Evolutionary conservation across 2,888 invertebrate species (phyloP).

Genomic region (Archips crataeganus): DNA sequence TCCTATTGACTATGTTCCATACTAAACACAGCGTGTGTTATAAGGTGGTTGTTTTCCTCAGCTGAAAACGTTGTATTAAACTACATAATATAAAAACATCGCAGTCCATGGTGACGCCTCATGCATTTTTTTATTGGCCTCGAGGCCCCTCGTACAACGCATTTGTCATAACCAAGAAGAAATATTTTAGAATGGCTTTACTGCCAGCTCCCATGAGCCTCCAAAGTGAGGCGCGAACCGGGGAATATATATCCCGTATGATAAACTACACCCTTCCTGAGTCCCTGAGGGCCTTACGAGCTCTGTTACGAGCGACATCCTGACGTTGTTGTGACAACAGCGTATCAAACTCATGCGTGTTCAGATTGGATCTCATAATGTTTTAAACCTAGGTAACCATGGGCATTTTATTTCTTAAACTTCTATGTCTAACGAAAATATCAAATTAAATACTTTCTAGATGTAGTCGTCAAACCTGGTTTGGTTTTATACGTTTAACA

Average conservation of each 20-base stretch:
- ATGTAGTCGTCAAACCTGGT: too few relatives aligned
- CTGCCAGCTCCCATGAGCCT: not conserved
- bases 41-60: too few relatives aligned
- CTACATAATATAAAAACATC: not conserved
- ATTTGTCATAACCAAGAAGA: slow-evolving; percentile 2
- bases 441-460: too few relatives aligned
- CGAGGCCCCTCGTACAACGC: not conserved
- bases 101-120: not conserved
- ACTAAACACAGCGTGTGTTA: too few relatives aligned
- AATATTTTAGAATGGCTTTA: slow-evolving; percentile 2
- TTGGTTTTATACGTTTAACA: too few relatives aligned
- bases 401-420: not conserved
- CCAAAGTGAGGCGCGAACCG: not conserved
- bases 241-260: not conserved
- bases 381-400: not conserved
- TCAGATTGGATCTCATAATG: not conserved
- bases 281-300: not conserved
- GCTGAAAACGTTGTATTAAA: not conserved
- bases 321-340: not conserved
- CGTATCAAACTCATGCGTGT: not conserved
- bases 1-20: too few relatives aligned
- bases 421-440: too few relatives aligned
- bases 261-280: slow-evolving; percentile 3
- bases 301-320: slow-evolving; percentile 1
- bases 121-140: not conserved